Evolutionary conservation across 2,888 invertebrate species (phyloP).

Genomic region (Chaetoderma sp.): DNA sequence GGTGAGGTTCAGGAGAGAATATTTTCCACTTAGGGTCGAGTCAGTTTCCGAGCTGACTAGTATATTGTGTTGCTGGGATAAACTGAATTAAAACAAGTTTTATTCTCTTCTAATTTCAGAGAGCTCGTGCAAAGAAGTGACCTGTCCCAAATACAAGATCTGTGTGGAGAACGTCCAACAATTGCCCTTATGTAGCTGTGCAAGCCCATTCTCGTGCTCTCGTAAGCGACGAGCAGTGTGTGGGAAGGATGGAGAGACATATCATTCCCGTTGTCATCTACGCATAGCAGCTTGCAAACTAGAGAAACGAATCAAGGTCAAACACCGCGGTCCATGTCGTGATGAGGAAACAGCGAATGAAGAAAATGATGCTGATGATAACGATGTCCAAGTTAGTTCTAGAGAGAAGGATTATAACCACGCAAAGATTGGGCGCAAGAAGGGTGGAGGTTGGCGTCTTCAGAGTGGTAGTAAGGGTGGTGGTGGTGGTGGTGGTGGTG

Average conservation of each 20-base stretch:
- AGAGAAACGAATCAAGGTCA: constrained; percentile 42
- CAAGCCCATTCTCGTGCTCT: constrained; percentile 55
- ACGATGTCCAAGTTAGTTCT: no score
- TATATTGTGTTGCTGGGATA: no score
- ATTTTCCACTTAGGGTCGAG: no score
- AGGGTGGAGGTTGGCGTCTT: no score
- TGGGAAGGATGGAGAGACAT: constrained; percentile 56
- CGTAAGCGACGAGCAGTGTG: constrained; percentile 49
- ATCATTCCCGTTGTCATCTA: constrained; percentile 52
- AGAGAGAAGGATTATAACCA: no score
- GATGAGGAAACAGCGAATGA: neutral
- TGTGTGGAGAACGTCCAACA: constrained; percentile 65
- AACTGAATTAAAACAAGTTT: no score
- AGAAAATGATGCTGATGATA: no score
- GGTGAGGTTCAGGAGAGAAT: no score
- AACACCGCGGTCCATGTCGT: constrained; percentile 30
- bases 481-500: no score
- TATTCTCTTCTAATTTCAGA: constrained; percentile 37
- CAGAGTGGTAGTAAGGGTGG: no score
- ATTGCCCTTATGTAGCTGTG: constrained; percentile 63
- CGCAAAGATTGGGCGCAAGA: no score
- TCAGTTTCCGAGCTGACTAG: no score
- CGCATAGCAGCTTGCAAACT: constrained; percentile 47
- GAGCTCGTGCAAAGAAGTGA: constrained; percentile 50
- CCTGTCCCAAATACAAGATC: constrained; percentile 61